Percentiles rank a stretch among this genome's conserved stretches.
phyloP scores from a whole-genome alignment of 2,797 vertebrate species.

The Lacerta agilis region DNA sequence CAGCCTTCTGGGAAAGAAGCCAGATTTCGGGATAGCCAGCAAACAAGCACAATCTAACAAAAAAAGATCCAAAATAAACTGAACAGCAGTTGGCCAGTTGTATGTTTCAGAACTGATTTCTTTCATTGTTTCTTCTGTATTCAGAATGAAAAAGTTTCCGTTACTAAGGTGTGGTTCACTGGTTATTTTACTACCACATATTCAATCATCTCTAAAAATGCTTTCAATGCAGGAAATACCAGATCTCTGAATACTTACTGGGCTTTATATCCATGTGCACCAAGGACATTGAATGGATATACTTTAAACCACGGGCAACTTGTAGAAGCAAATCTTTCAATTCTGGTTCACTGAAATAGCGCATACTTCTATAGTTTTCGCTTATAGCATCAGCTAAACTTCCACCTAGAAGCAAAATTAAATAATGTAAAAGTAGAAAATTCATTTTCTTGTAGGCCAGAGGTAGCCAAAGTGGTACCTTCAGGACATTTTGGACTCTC shows the following conservation, averaged over 20 bases:
- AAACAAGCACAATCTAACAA: constrained; percentile 43
- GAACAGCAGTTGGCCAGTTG: constrained; percentile 54
- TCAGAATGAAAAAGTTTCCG: constrained; percentile 52
- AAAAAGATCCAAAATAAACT: constrained; percentile 64
- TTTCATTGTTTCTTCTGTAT: constrained; percentile 38
- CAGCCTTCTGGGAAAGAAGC: constrained; percentile 18
- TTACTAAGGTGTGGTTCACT: constrained; percentile 64
- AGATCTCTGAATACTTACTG: constrained; percentile 84
- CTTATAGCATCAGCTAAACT: constrained; percentile 92
- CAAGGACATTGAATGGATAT: constrained; percentile 95
- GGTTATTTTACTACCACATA: constrained; percentile 49
- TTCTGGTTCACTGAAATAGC: constrained; percentile 89
- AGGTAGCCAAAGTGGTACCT: too few species aligned
- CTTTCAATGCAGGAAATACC: constrained; percentile 10
- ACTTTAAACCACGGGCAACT: constrained; percentile 92
- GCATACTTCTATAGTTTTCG: constrained; percentile 90
- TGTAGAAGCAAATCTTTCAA: constrained; percentile 95
- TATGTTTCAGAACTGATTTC: constrained; percentile 48
- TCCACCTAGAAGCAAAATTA: constrained; percentile 78
- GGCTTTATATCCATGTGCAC: constrained; percentile 99
- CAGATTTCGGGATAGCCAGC: constrained; percentile 53
- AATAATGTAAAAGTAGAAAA: constrained; percentile 22
- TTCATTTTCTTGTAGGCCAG: too few species aligned
- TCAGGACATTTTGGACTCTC: too few species aligned
- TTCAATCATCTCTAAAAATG: constrained; percentile 40